Conservation (phyloP, 30 jellyfish, hydroid and myxozoan species). For the Chrysaora quinquecirrha region DNA sequence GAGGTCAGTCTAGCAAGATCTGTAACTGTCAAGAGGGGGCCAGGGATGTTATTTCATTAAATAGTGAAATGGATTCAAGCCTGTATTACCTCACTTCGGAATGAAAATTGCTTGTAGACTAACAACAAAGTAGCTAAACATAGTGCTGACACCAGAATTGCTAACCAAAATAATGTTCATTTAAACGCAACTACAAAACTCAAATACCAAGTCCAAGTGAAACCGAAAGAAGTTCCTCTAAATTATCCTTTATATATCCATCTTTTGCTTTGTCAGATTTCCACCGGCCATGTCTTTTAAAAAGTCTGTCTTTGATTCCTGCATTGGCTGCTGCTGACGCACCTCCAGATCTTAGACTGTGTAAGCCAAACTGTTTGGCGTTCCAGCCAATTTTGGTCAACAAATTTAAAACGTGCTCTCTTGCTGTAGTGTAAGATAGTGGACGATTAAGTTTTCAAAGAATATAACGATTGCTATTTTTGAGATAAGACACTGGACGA, state of each 20-base stretch:
- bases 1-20: no score
- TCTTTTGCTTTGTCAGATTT: no score
- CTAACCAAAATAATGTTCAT: neutral
- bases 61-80: no score
- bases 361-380: slow-evolving; percentile 18
- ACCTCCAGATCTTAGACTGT: slow-evolving; percentile 36
- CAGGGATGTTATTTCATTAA: no score
- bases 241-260: slow-evolving; percentile 24
- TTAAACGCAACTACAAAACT: neutral
- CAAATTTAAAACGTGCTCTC: neutral
- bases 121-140: neutral
- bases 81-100: no score
- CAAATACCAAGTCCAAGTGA: slow-evolving; percentile 40
- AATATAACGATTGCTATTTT: neutral
- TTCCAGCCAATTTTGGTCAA: slow-evolving; percentile 21
- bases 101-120: neutral
- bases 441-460: slow-evolving; percentile 1
- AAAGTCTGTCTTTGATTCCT: slow-evolving; percentile 23
- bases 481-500: slow-evolving; percentile 13
- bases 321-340: slow-evolving; percentile 46
- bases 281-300: slow-evolving; percentile 41
- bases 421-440: slow-evolving; percentile 13
- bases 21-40: no score
- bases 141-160: neutral
- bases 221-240: slow-evolving; percentile 10